phyloP scores from a whole-genome alignment of 2,797 vertebrate species.

The Sebastes steindachneri region DNA sequence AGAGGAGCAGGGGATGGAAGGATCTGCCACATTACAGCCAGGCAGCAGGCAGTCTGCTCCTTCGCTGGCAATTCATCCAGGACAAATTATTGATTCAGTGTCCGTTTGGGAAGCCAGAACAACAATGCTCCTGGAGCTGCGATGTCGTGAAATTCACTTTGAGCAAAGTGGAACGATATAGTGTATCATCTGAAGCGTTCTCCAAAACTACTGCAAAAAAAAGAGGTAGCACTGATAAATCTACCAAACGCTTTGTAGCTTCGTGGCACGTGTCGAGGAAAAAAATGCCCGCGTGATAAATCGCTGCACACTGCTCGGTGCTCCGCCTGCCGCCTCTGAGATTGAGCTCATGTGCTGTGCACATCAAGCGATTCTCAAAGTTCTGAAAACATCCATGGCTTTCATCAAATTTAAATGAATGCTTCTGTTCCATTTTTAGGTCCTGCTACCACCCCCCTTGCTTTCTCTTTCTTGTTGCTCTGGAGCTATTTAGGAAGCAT shows the following conservation, averaged over 20 bases:
- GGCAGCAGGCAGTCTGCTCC: constrained; percentile 18
- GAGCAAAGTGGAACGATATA: neutral
- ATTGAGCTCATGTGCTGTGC: constrained; percentile 43
- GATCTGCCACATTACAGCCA: constrained; percentile 46
- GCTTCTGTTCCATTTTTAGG: constrained; percentile 61
- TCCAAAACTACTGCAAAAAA: neutral
- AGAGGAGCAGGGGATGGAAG: constrained; percentile 38
- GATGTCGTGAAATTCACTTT: constrained; percentile 7
- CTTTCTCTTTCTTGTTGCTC: constrained; percentile 54
- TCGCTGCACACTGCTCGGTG: constrained; percentile 15
- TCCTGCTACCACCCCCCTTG: neutral
- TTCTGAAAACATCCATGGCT: constrained; percentile 56
- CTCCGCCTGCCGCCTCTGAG: constrained; percentile 45
- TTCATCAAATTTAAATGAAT: constrained; percentile 75
- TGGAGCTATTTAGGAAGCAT: constrained; percentile 63
- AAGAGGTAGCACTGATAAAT: neutral
- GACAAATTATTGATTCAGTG: constrained; percentile 53
- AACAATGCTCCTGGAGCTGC: constrained; percentile 1
- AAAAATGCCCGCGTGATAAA: constrained; percentile 41
- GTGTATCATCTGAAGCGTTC: neutral
- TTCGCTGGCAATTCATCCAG: constrained; percentile 25
- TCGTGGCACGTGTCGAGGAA: constrained; percentile 35
- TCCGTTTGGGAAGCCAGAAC: constrained; percentile 27
- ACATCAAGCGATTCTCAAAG: constrained; percentile 53
- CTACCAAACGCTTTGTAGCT: constrained; percentile 2